phyloP scores from a whole-genome alignment of 2,113 vertebrate species.

The Penelope pileata region DNA sequence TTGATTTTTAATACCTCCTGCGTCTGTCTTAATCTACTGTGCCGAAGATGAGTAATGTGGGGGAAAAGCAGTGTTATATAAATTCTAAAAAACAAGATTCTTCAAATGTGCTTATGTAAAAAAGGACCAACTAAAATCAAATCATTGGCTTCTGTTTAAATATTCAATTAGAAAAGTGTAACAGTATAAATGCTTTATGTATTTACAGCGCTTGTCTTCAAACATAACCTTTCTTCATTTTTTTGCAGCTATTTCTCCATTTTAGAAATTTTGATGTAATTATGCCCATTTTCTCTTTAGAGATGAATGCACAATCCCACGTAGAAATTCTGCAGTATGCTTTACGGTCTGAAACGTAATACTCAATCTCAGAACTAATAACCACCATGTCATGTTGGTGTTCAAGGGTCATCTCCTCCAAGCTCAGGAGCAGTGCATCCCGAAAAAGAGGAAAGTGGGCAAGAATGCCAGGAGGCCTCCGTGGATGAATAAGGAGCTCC shows the following conservation, averaged over 20 bases:
- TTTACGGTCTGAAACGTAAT: constrained; percentile 17
- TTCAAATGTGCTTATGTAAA: constrained; percentile 31
- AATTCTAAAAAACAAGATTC: neutral
- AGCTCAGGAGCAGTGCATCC: too few relatives aligned
- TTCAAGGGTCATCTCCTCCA: too few relatives aligned
- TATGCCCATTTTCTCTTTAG: constrained; percentile 29
- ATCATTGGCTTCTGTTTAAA: constrained; percentile 20
- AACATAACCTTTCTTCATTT: constrained; percentile 5
- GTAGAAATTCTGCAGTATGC: neutral
- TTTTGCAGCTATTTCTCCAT: neutral
- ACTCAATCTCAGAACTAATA: constrained; percentile 25
- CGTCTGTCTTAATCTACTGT: constrained; percentile 1
- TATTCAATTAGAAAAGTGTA: constrained; percentile 21
- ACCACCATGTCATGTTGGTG: neutral
- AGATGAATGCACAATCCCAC: constrained; percentile 30
- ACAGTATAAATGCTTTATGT: constrained; percentile 15
- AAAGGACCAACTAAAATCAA: constrained; percentile 28
- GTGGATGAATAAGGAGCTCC: too few relatives aligned
- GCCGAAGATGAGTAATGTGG: constrained; percentile 29
- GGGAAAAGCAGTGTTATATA: constrained; percentile 11
- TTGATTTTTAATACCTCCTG: constrained; percentile 38
- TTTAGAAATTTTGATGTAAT: constrained; percentile 50
- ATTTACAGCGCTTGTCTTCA: constrained; percentile 17
- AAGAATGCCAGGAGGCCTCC: too few relatives aligned
- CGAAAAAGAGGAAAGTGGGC: too few relatives aligned